A percentile compares a stretch with the other conserved stretches of the same genome.
These are phyloP conservation scores for Pseudorectes ferrugineus DNA, from an alignment of 2,113 vertebrate species.

Conservation along the genomic window DNA sequence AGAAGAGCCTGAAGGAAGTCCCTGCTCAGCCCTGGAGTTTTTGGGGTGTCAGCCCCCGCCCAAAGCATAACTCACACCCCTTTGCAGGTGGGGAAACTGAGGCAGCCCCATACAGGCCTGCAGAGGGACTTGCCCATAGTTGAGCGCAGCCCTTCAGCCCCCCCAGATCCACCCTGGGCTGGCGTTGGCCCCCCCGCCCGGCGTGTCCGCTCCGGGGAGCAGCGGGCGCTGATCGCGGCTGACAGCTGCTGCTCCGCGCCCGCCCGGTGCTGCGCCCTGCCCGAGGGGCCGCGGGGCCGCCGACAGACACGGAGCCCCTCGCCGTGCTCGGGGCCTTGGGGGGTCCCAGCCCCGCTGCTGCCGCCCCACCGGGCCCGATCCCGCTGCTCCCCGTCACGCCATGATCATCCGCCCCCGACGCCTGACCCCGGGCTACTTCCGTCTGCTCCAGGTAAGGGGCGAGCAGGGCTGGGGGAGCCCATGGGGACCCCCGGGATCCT, in stretches of 20 bases:
- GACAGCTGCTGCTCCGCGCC: constrained; percentile 65
- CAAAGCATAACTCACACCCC: neutral
- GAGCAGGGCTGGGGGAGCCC: neutral
- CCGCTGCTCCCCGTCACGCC: neutral
- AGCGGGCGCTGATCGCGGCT: constrained; percentile 69
- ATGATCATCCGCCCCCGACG: constrained; percentile 89
- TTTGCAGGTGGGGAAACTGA: neutral
- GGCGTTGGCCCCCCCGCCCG: neutral
- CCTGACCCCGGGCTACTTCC: constrained; percentile 92
- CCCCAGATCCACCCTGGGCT: neutral
- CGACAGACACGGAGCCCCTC: neutral
- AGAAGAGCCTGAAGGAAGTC: fast-evolving
- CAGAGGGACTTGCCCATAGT: fast-evolving
- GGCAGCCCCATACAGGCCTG: neutral
- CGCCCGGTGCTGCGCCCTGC: neutral
- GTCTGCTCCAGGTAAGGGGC: constrained; percentile 84
- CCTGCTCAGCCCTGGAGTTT: neutral
- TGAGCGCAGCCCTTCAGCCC: fast-evolving
- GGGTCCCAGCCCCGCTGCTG: neutral
- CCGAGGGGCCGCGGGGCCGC: neutral
- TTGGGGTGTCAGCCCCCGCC: fast-evolving
- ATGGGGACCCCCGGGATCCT: neutral
- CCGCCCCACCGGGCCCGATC: neutral
- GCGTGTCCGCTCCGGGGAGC: constrained; percentile 40
- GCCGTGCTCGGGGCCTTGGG: fast-evolving